Conservation (phyloP, 2,888 invertebrate genomes). For the Andricus curvator region DNA sequence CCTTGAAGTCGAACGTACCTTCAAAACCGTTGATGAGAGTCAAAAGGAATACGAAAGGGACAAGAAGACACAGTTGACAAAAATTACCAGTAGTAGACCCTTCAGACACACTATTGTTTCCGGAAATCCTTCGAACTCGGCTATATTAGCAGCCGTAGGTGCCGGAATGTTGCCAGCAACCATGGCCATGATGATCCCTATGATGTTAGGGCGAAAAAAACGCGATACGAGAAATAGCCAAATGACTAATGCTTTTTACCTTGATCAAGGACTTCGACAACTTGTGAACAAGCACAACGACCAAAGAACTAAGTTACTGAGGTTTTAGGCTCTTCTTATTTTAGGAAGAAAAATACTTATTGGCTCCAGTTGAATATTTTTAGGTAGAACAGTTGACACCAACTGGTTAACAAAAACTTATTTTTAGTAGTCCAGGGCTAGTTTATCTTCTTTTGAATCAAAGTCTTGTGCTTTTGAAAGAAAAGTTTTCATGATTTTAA, state of each 20-base stretch:
- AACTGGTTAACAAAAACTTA: background rate
- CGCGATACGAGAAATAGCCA: conserved; percentile 54
- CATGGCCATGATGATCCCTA: conserved; percentile 89
- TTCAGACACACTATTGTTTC: conserved; percentile 69
- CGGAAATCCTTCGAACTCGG: conserved; percentile 80
- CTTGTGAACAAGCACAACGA: conserved; percentile 29
- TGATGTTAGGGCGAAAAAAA: conserved; percentile 84
- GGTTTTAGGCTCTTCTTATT: conserved; percentile 31
- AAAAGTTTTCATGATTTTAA: too few relatives aligned
- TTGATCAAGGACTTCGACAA: conserved; percentile 31
- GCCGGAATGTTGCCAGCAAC: conserved; percentile 90
- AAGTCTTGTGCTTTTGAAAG: background rate
- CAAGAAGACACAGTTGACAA: conserved; percentile 56
- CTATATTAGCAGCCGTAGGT: conserved; percentile 86
- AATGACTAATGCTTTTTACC: conserved; percentile 42
- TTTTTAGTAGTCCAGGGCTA: background rate
- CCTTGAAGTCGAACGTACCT: conserved; percentile 86
- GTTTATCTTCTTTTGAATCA: background rate
- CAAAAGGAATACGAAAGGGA: conserved; percentile 76
- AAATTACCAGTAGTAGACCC: conserved; percentile 63
- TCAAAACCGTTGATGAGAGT: conserved; percentile 85
- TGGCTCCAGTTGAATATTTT: background rate
- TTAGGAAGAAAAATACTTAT: conserved; percentile 27
- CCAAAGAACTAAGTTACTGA: conserved; percentile 44
- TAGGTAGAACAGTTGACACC: background rate